Percentiles rank a stretch among this genome's conserved stretches.
These are phyloP conservation scores for Stramonita haemastoma DNA, from an alignment of 2,888 invertebrate genomes.

Conservation along the genomic window DNA sequence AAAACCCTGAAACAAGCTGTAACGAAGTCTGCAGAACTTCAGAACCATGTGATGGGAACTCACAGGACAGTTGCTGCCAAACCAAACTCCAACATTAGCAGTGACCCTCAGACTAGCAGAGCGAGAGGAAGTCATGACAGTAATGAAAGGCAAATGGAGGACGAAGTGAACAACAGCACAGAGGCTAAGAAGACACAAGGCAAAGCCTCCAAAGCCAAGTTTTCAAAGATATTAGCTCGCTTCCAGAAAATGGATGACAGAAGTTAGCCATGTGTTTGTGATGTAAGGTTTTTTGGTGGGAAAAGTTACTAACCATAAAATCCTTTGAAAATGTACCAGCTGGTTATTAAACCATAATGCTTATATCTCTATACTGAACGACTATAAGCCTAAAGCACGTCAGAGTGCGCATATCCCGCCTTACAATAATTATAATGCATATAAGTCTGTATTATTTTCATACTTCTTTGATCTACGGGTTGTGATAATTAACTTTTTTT, in stretches of 20 bases:
- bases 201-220: slow-evolving; percentile 21
- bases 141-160: not conserved
- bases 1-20: not conserved
- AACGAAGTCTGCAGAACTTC: not conserved
- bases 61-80: not conserved
- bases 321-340: not conserved
- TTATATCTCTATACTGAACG: not conserved
- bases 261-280: not conserved
- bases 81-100: not conserved
- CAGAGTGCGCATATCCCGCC: not conserved
- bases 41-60: not conserved
- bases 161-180: not conserved
- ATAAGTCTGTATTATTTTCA: not conserved
- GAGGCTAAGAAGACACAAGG: not conserved
- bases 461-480: no score
- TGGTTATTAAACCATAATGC: not conserved
- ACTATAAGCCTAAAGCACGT: not conserved
- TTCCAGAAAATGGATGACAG: slow-evolving; percentile 33
- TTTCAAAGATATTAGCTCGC: slow-evolving; percentile 37
- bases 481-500: no score
- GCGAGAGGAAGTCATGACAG: not conserved
- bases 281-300: not conserved
- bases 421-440: not conserved
- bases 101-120: not conserved
- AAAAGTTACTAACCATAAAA: not conserved